phyloP scores from a whole-genome alignment of 2,113 vertebrate species.

The Nothocercus julius region DNA sequence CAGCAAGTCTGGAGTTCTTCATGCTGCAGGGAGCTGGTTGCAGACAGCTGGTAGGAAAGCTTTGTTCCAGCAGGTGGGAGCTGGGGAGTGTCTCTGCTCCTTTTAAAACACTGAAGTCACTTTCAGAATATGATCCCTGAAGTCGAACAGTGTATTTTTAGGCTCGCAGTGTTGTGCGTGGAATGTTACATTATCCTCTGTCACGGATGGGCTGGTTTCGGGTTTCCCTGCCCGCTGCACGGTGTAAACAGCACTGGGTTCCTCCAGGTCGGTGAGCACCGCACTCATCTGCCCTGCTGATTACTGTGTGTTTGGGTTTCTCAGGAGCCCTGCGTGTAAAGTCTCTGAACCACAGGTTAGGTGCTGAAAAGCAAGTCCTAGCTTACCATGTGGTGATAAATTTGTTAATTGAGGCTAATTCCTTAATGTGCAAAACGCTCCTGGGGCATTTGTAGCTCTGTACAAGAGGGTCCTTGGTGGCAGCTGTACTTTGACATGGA shows the following conservation, averaged over 20 bases:
- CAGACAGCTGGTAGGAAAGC: slow-evolving; percentile 10
- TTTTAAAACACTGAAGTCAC: background rate
- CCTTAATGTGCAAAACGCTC: background rate
- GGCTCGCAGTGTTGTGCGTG: slow-evolving; percentile 23
- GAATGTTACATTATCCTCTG: slow-evolving; percentile 59
- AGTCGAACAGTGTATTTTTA: slow-evolving; percentile 71
- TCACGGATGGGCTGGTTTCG: slow-evolving; percentile 27
- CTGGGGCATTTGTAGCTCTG: accelerated
- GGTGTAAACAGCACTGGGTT: slow-evolving; percentile 31
- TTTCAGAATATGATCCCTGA: slow-evolving; percentile 47
- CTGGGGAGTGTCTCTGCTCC: background rate
- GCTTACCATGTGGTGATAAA: background rate
- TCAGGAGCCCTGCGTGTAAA: background rate
- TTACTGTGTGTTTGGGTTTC: slow-evolving; percentile 22
- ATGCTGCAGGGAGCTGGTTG: background rate
- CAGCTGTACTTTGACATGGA: background rate
- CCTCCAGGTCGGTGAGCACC: background rate
- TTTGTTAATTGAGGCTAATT: background rate
- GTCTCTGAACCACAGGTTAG: background rate
- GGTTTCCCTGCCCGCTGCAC: slow-evolving; percentile 51
- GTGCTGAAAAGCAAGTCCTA: background rate
- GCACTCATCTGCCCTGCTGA: background rate
- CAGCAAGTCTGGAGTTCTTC: background rate
- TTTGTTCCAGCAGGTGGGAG: background rate
- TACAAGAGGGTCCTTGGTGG: background rate